Conservation (phyloP, 1,140 invertebrate genomes). For the Temnothorax curvispinosus region DNA sequence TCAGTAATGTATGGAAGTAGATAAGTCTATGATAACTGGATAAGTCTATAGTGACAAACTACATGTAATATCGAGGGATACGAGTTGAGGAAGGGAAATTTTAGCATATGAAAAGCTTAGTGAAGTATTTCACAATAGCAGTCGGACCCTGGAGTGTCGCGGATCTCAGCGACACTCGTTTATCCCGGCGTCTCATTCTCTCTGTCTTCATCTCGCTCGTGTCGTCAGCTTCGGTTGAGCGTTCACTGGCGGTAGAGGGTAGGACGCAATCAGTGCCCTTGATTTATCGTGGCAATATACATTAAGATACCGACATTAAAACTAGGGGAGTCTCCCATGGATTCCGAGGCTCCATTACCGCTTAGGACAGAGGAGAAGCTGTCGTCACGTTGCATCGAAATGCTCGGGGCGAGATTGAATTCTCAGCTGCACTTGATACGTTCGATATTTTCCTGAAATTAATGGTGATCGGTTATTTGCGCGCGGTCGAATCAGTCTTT, state of each 20-base stretch:
- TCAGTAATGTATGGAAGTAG: neutral
- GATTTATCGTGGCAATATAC: conserved; percentile 85
- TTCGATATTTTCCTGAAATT: conserved; percentile 34
- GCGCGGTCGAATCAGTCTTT: neutral
- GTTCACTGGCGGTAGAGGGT: conserved; percentile 76
- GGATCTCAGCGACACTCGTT: conserved; percentile 64
- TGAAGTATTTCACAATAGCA: conserved; percentile 74
- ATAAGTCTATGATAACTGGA: neutral
- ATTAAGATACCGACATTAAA: conserved; percentile 86
- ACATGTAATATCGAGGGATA: conserved; percentile 53
- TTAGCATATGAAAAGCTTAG: conserved; percentile 81
- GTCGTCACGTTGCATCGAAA: conserved; percentile 66
- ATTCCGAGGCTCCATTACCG: conserved; percentile 77
- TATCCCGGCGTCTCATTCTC: conserved; percentile 5
- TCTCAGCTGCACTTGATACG: conserved; percentile 43
- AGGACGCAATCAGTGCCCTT: conserved; percentile 84
- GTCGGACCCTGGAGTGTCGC: conserved; percentile 52
- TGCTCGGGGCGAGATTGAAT: conserved; percentile 67
- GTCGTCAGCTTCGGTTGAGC: conserved; percentile 25
- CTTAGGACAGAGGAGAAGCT: conserved; percentile 67
- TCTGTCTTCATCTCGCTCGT: conserved; percentile 35
- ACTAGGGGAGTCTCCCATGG: conserved; percentile 82
- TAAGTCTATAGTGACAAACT: neutral
- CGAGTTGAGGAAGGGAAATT: conserved; percentile 44
- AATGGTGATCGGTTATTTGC: conserved; percentile 3